These are phyloP conservation scores for Orthosia cruda DNA, from an alignment of 2,888 invertebrate species.

Conservation along the genomic window DNA sequence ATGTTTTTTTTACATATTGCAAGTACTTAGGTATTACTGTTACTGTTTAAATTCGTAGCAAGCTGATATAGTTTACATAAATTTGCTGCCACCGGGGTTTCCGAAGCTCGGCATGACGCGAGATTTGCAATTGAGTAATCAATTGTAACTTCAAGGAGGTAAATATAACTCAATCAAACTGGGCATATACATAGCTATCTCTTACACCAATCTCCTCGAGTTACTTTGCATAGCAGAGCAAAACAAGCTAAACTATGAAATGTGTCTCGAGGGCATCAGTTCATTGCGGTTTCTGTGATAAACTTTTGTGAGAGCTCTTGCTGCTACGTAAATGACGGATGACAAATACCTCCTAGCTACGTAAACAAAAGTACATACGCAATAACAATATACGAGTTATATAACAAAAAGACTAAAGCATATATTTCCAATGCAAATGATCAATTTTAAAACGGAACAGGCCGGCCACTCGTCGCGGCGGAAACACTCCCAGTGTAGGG, in stretches of 20 bases:
- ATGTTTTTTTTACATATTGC: neutral
- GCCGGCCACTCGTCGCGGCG: slow-evolving; percentile 74
- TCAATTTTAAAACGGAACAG: slow-evolving; percentile 70
- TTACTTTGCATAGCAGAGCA: too few species aligned
- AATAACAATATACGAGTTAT: slow-evolving; percentile 44
- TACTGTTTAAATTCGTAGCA: neutral
- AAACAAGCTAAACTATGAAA: neutral
- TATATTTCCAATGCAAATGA: slow-evolving; percentile 68
- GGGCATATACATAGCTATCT: too few species aligned
- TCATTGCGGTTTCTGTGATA: neutral
- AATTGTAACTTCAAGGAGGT: too few species aligned
- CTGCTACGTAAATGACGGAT: neutral
- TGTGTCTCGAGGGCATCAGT: neutral
- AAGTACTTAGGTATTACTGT: neutral
- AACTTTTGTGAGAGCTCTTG: neutral
- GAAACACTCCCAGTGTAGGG: slow-evolving; percentile 85
- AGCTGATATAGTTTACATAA: neutral
- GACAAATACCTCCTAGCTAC: neutral
- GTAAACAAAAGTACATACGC: slow-evolving; percentile 32
- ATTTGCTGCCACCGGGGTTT: too few species aligned
- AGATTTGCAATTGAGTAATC: too few species aligned
- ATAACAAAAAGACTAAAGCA: slow-evolving; percentile 47
- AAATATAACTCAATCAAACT: too few species aligned
- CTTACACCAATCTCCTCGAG: too few species aligned
- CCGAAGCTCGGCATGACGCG: too few species aligned